phyloP scores from a whole-genome alignment of 2,113 vertebrate species.

The Hylia prasina region DNA sequence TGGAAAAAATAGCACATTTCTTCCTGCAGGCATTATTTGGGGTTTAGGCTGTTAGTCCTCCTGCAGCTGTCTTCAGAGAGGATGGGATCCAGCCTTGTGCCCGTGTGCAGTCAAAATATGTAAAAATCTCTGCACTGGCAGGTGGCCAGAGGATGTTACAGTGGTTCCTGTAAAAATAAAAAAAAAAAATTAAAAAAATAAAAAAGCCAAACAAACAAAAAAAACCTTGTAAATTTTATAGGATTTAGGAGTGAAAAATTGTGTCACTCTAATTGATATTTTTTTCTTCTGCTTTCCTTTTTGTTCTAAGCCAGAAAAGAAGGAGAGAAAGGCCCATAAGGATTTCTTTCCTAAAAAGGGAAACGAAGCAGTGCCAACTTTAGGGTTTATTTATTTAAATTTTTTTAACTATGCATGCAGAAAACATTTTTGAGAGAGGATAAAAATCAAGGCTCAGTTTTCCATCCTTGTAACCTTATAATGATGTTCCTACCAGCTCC shows the following conservation, averaged over 20 bases:
- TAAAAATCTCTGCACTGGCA: not conserved
- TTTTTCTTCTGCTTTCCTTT: not conserved
- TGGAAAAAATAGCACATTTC: not conserved
- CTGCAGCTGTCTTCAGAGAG: not conserved
- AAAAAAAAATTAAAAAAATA: not conserved
- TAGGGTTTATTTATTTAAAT: not conserved
- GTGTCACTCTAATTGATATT: fast-evolving
- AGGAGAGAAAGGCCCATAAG: not conserved
- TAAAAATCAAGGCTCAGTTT: constrained; percentile 24
- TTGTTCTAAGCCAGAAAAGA: not conserved
- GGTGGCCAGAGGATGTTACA: not conserved
- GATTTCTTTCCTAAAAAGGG: not conserved
- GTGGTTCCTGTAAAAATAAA: not conserved
- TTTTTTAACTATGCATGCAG: not conserved
- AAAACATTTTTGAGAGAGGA: not conserved
- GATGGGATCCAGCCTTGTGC: not conserved
- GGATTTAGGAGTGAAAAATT: not conserved
- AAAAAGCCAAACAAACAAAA: not conserved
- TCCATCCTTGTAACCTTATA: not conserved
- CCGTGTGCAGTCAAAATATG: not conserved
- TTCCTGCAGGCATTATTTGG: not conserved
- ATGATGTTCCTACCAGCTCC: not conserved
- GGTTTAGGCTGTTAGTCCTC: not conserved
- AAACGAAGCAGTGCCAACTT: not conserved
- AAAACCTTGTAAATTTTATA: not conserved